These are phyloP conservation scores for Teleopsis dalmanni DNA, from an alignment of 1,140 invertebrate genomes.

Conservation along the genomic window DNA sequence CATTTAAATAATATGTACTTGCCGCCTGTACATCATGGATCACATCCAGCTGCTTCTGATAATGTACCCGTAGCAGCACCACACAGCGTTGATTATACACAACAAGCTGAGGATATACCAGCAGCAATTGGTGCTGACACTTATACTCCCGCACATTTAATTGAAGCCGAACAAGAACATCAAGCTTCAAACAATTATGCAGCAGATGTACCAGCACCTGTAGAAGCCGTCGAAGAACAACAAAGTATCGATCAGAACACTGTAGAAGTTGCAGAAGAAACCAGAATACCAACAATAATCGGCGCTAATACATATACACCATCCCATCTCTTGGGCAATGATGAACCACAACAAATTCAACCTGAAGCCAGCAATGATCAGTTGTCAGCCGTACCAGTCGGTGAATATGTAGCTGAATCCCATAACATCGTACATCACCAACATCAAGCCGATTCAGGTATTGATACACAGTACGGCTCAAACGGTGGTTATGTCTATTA, in stretches of 20 bases:
- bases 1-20: constrained; percentile 19
- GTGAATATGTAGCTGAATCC: background rate
- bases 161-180: background rate
- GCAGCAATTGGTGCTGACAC: background rate
- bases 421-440: background rate
- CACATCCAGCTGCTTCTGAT: background rate
- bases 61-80: background rate
- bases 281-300: too few relatives aligned
- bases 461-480: constrained; percentile 33
- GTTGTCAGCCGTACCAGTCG: background rate
- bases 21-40: constrained; percentile 10
- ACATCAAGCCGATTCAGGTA: background rate
- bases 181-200: background rate
- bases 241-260: too few relatives aligned
- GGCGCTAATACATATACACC: too few relatives aligned
- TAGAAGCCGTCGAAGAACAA: too few relatives aligned
- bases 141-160: too few relatives aligned
- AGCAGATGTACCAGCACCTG: background rate
- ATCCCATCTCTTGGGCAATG: too few relatives aligned
- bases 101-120: background rate
- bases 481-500: constrained; percentile 35
- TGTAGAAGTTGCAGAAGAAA: too few relatives aligned
- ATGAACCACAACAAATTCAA: too few relatives aligned
- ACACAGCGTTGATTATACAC: background rate
- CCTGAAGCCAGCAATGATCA: too few relatives aligned